These are phyloP conservation scores for Coturnix japonica DNA, from an alignment of 2,113 vertebrate species.

Conservation along the genomic window DNA sequence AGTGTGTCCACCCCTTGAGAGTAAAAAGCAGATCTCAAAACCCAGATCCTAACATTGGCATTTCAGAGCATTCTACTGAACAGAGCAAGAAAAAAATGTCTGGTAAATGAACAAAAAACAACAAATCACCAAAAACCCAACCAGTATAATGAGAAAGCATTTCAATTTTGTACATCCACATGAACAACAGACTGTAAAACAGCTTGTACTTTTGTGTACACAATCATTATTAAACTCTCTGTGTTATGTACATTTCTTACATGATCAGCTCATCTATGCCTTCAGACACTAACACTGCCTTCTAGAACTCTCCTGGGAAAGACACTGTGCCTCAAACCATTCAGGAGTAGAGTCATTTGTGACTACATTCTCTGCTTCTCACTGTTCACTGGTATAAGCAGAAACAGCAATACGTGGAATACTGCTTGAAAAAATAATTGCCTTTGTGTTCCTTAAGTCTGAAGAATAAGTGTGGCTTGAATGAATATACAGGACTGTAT, in stretches of 20 bases:
- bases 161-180: slow-evolving; percentile 63
- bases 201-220: slow-evolving; percentile 56
- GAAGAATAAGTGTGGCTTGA: slow-evolving; percentile 39
- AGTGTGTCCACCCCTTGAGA: background rate
- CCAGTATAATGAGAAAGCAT: slow-evolving; percentile 48
- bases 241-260: slow-evolving; percentile 24
- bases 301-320: background rate
- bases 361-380: slow-evolving; percentile 25
- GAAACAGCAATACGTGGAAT: slow-evolving; percentile 32
- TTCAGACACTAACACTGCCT: background rate
- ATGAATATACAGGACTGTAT: background rate
- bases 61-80: background rate
- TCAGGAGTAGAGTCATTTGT: slow-evolving; percentile 42
- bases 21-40: background rate
- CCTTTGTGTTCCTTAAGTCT: background rate
- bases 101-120: slow-evolving; percentile 25
- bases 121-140: background rate
- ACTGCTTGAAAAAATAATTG: slow-evolving; percentile 60
- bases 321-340: slow-evolving; percentile 30
- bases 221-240: slow-evolving; percentile 35
- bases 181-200: slow-evolving; percentile 51
- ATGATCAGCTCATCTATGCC: slow-evolving; percentile 21
- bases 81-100: background rate
- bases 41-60: background rate
- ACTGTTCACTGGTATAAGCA: slow-evolving; percentile 48